A percentile compares a stretch with the other conserved stretches of the same genome.
These are phyloP conservation scores for Cyclophora albipunctata DNA, from an alignment of 2,888 invertebrate genomes.

Conservation along the genomic window DNA sequence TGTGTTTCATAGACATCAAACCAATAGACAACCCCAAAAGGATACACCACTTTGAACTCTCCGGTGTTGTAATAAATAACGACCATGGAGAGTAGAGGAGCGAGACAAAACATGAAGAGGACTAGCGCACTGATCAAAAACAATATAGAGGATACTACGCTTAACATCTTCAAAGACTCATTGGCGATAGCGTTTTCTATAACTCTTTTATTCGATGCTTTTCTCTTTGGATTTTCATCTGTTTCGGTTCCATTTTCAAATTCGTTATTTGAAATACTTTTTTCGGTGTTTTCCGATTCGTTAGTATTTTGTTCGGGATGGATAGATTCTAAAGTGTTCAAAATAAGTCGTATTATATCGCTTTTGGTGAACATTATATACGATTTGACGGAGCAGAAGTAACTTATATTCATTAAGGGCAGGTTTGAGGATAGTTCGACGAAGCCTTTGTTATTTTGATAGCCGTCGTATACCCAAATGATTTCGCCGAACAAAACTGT, in stretches of 20 bases:
- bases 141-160: conserved; percentile 25
- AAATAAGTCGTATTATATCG: conserved; percentile 24
- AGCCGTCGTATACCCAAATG: conserved; percentile 37
- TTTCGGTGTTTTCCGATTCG: neutral
- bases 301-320: conserved; percentile 26
- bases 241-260: conserved; percentile 1
- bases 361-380: conserved; percentile 31
- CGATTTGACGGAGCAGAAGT: conserved; percentile 38
- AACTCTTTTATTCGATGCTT: too few relatives aligned
- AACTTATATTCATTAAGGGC: conserved; percentile 40
- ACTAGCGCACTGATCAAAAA: conserved; percentile 24
- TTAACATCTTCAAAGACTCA: conserved; percentile 30
- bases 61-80: conserved; percentile 33
- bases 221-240: neutral
- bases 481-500: conserved; percentile 41
- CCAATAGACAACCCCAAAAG: conserved; percentile 42
- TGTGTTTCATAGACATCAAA: conserved; percentile 33
- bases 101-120: conserved; percentile 30
- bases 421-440: conserved; percentile 38
- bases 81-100: conserved; percentile 35
- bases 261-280: neutral
- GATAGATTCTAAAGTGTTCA: conserved; percentile 35
- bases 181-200: conserved; percentile 23
- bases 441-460: conserved; percentile 31
- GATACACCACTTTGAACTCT: conserved; percentile 30